Evolutionary conservation across 2,888 invertebrate species (phyloP), one percentile per base, ranked within the genome.

Genomic region (Hydrotaea diabolus): DNA sequence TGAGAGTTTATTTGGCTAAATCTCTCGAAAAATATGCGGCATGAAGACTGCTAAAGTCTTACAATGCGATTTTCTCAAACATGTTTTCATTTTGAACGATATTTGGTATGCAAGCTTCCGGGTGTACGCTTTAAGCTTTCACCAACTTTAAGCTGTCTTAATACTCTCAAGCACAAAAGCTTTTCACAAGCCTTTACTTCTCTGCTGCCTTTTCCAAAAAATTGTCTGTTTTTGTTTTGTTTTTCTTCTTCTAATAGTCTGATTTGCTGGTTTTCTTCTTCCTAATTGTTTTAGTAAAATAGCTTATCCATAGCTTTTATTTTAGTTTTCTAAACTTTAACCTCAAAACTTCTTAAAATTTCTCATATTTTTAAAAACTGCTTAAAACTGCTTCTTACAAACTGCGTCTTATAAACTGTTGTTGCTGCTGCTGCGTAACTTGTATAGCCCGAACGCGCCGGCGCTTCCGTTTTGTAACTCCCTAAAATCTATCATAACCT

Each of bases 391-490:
- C 31, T 73, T 13, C 55, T 73, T 73, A 73, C 15, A 39, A 73
- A 55, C 72, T 72, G 53, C 72, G 21, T 55, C 84, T 81, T 84
- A 84, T 17, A 83, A 84, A 84, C 84, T 76, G 39, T 31, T 43
- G 66, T 73, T 85, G 81, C 84, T 84, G 78, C 66, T 79, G 79
- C 74, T 85, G 73, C 82, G 75, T 85, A 82, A 76, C 39, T 66
- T 66, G 17, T 64, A 39, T 66, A 66, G 66, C 39, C 13, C 4
- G 69, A 21, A 36, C 62, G 36, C 62, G 62, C 62, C 62, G 26
- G 69, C 69, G 43, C 23, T 69, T 69, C 46, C 23, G 21, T 23
- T 13, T 46, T 46, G 0, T 69, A 46, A 46, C 46, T 69, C 62
- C 17, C 59, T 62, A 62, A 62, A 62, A 62, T 62, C 69, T 69